Percentiles rank a stretch among this genome's conserved stretches.
Evolutionary conservation across 1,140 invertebrate genomes (phyloP).

Genomic region (Trichomalopsis sarcophagae): DNA sequence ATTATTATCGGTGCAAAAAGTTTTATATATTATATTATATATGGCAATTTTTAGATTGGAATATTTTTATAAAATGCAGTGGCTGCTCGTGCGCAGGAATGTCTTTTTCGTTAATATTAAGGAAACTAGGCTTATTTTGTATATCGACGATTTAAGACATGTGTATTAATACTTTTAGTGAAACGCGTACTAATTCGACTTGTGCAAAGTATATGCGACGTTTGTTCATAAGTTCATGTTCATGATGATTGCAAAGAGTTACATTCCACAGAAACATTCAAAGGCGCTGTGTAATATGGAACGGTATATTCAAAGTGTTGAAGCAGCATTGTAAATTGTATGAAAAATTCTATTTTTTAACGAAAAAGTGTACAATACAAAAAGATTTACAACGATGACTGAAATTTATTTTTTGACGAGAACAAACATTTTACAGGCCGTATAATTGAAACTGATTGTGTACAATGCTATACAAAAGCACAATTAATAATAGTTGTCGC

Average conservation of each 20-base stretch:
- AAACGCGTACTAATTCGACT: not conserved
- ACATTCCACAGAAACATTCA: not conserved
- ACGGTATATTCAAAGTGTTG: not conserved
- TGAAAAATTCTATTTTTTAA: no score
- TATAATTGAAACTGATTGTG: no score
- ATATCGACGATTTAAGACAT: not conserved
- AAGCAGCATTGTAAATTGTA: not conserved
- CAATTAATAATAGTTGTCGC: no score
- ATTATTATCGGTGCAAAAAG: not conserved
- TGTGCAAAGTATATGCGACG: not conserved
- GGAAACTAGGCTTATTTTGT: not conserved
- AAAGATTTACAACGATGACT: no score
- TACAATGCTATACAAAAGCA: no score
- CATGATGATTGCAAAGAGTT: not conserved
- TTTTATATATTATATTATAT: no score
- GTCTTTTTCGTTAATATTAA: not conserved
- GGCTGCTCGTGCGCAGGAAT: not conserved
- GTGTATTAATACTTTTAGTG: not conserved
- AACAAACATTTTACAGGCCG: no score
- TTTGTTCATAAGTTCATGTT: not conserved
- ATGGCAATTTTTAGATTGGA: not conserved
- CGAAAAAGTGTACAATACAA: no score
- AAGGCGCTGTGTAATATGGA: no score
- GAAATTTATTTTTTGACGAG: no score
- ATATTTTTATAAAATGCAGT: not conserved